Conservation (phyloP, 2,113 vertebrate genomes). For the Phainopepla nitens region DNA sequence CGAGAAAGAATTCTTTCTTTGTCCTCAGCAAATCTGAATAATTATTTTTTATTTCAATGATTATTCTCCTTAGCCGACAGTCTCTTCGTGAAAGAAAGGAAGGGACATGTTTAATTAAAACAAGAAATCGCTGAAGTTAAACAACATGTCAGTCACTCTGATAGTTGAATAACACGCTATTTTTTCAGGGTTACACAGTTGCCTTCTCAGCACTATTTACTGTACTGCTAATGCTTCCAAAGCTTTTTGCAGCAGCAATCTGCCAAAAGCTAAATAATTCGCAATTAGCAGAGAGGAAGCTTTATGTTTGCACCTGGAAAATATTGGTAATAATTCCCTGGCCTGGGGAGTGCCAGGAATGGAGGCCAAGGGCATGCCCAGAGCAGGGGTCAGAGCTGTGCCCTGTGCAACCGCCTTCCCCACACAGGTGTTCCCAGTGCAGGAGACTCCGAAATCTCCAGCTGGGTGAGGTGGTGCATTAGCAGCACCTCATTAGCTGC, state of each 20-base stretch:
- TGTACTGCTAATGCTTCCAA: background rate
- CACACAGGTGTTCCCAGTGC: no score
- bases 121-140: slow-evolving; percentile 27
- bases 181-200: background rate
- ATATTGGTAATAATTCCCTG: background rate
- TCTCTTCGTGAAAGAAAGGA: background rate
- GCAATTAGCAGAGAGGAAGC: slow-evolving; percentile 30
- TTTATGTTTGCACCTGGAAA: slow-evolving; percentile 5
- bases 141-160: background rate
- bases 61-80: background rate
- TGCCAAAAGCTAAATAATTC: slow-evolving; percentile 45
- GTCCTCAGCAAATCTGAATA: slow-evolving; percentile 33
- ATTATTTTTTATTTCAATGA: slow-evolving; percentile 24
- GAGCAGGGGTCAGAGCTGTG: background rate
- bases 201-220: background rate
- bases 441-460: background rate
- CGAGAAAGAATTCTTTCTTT: background rate
- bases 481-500: background rate
- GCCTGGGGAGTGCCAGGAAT: background rate
- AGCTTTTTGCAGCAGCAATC: slow-evolving; percentile 7
- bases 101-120: slow-evolving; percentile 55
- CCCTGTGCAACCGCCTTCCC: background rate
- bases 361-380: background rate
- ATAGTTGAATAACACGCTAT: background rate
- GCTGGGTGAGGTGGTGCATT: background rate